These are phyloP conservation scores for Bombus waltoni DNA, from an alignment of 1,140 invertebrate genomes.

Conservation along the genomic window DNA sequence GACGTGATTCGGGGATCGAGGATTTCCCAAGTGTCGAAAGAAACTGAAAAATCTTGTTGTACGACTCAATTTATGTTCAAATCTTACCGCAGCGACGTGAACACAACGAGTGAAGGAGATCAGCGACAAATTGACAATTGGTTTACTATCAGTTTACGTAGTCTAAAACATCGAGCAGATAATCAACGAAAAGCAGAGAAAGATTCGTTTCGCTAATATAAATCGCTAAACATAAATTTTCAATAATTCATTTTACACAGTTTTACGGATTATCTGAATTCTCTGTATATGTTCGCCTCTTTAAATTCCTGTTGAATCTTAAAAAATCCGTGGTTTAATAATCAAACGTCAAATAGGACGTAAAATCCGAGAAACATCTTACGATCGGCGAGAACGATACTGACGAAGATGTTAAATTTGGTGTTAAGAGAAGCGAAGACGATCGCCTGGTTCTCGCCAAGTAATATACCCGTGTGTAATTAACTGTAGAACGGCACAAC, in stretches of 20 bases:
- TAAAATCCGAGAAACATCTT: too few relatives aligned
- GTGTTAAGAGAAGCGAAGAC: background rate
- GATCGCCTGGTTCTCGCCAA: background rate
- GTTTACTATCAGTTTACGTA: background rate
- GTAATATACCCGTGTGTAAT: conserved; percentile 47
- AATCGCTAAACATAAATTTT: too few relatives aligned
- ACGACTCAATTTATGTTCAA: background rate
- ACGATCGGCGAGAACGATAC: too few relatives aligned
- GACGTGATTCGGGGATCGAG: background rate
- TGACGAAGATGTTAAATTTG: background rate
- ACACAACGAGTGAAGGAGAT: background rate
- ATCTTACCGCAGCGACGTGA: background rate
- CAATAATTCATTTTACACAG: too few relatives aligned
- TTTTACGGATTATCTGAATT: too few relatives aligned
- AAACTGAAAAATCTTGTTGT: background rate
- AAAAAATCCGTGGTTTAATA: too few relatives aligned
- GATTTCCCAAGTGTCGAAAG: background rate
- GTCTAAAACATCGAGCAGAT: too few relatives aligned
- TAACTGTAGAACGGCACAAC: conserved; percentile 52
- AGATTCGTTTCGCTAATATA: too few relatives aligned
- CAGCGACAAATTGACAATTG: background rate
- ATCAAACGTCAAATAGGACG: too few relatives aligned
- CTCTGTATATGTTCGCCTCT: too few relatives aligned
- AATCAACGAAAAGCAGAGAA: too few relatives aligned
- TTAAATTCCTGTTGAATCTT: too few relatives aligned